Percentiles rank a stretch among this genome's conserved stretches.
phyloP scores from a whole-genome alignment of 2,113 vertebrate genomes.

The Cettia cetti region DNA sequence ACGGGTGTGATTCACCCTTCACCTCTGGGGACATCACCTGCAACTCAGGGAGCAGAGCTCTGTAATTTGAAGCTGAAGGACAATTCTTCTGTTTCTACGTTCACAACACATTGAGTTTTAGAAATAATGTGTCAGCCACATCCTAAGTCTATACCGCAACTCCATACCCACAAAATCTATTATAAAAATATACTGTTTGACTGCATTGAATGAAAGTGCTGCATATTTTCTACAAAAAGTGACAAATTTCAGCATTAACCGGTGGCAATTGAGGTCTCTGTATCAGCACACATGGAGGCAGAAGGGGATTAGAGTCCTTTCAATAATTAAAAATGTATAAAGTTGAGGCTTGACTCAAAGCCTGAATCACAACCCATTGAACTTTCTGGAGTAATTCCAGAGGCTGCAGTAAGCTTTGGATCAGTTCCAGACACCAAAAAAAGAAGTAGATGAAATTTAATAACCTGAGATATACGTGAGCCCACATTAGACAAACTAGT shows the following conservation, averaged over 20 bases:
- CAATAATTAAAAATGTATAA: constrained; percentile 46
- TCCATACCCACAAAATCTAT: neutral
- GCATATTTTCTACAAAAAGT: neutral
- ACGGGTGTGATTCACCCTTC: neutral
- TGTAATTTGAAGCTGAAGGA: neutral
- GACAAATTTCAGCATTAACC: neutral
- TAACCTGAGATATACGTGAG: neutral
- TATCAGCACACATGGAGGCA: constrained; percentile 22
- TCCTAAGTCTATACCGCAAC: neutral
- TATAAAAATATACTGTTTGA: neutral
- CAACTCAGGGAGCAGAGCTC: neutral
- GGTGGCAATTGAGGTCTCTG: neutral
- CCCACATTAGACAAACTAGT: neutral
- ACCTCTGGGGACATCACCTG: neutral
- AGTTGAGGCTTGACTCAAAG: constrained; percentile 25
- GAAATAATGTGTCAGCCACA: neutral
- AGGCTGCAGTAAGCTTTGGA: constrained; percentile 4
- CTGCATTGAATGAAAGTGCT: neutral
- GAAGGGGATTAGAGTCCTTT: constrained; percentile 40
- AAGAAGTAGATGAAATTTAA: constrained; percentile 17
- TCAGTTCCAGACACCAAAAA: neutral
- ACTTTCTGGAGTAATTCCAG: constrained; percentile 25
- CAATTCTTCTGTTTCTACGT: neutral
- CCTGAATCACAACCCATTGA: constrained; percentile 28
- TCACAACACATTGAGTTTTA: neutral